phyloP scores from a whole-genome alignment of 1,140 invertebrate species.

The Carcinoscorpius rotundicauda region DNA sequence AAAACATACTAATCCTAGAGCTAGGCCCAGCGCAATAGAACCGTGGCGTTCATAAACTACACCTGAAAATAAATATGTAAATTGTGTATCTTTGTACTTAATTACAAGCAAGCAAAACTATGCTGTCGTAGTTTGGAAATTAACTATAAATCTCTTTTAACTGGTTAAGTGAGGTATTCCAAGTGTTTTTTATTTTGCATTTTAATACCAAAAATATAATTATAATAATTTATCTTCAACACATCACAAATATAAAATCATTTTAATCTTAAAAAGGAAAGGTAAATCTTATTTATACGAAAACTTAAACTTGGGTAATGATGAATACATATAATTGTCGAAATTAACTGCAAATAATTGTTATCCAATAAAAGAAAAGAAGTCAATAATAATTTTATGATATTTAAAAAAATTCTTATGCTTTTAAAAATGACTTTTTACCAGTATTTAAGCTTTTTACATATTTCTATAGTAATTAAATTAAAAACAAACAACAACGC shows the following conservation, averaged over 20 bases:
- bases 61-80: conserved; percentile 12
- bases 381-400: no score
- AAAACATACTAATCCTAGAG: conserved; percentile 16
- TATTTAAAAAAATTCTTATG: no score
- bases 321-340: no score
- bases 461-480: no score
- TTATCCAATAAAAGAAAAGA: no score
- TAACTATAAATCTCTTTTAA: neutral
- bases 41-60: conserved; percentile 25
- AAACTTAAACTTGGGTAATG: no score
- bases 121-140: neutral
- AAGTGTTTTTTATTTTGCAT: neutral
- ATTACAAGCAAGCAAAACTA: neutral
- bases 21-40: conserved; percentile 16
- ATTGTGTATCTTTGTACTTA: neutral
- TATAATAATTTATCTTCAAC: conserved; percentile 1
- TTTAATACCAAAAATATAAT: neutral
- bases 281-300: no score
- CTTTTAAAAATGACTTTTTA: no score
- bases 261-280: no score
- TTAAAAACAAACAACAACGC: no score
- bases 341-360: no score
- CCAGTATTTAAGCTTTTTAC: no score
- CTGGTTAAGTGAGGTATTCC: neutral
- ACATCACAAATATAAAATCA: conserved; percentile 1